Evolutionary conservation across 2,888 invertebrate genomes (phyloP), one percentile per base, ranked within the genome.

Genomic region (Coenonympha glycerion): DNA sequence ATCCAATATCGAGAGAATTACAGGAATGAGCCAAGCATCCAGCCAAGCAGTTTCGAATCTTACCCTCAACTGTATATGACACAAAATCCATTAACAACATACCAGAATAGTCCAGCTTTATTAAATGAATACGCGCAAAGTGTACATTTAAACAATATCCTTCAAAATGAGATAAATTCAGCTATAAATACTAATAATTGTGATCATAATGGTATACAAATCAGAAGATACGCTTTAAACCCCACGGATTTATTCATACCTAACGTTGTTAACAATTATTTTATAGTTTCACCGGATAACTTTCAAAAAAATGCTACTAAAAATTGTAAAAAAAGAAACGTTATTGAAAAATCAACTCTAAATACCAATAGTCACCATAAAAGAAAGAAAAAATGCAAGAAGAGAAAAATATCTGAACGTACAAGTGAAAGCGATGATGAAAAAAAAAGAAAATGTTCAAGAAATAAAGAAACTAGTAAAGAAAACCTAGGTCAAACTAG

Each of bases 191-290:
- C 47, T 9, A 47, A n/a, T n/a, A n/a, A 39, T 24, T 70, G 61
- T 15, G 63, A 64, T 55, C 61, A 65, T 48, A 66, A 71, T 61
- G 67, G 62, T 6, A 44, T 58, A 26, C 63, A 68, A 40, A 55
- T 40, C 19, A 34, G 18, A 11, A 22, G 39, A 9, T 45, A 44
- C 9, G 18, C 24, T 9, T 1, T 34, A 11, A 30, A 36, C 16
- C 26, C 49, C 13, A 16, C 5, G 19, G 30, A 8, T 13, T 30
- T 9, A 15, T 3, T 41, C 3, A 24, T 47, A 3, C 65, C 71
- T 3, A 71, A 69, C 58, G 53, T 70, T 3, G 58, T 71, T 0
- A 76, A 71, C 51, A 77, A 74, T 56, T 73, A 78, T 53, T 66
- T 68, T 34, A 62, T 68, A 33, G 37, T 69, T 34, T 70, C 75